Percentiles rank a stretch among this genome's conserved stretches.
These are phyloP conservation scores for Phoeniculus purpureus DNA, from an alignment of 2,797 vertebrate species.

Conservation along the genomic window DNA sequence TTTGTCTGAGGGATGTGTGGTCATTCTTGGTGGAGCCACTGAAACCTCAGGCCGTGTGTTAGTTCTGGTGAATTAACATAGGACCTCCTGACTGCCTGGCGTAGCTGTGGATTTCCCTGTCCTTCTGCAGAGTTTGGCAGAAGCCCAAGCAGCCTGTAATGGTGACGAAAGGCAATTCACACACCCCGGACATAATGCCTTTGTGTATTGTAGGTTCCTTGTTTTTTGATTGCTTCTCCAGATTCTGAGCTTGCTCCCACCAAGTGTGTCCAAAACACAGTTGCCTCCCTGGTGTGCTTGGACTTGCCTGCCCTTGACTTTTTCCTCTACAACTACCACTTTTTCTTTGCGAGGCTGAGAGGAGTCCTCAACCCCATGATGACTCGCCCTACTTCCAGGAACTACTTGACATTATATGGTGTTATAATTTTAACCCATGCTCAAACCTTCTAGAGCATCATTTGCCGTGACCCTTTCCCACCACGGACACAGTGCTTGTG, in stretches of 20 bases:
- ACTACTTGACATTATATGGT: not conserved
- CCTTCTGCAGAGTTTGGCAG: not conserved
- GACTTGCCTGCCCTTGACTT: not conserved
- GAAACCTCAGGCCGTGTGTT: not conserved
- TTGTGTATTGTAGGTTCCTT: not conserved
- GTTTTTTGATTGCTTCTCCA: not conserved
- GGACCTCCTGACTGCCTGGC: not conserved
- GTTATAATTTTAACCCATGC: not conserved
- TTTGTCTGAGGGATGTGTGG: not conserved
- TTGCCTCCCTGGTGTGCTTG: not conserved
- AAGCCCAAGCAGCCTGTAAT: not conserved
- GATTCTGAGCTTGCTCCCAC: not conserved
- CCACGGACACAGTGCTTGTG: fast-evolving
- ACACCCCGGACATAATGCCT: not conserved
- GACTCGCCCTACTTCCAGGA: not conserved
- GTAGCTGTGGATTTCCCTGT: not conserved
- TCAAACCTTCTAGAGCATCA: not conserved
- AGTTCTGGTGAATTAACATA: not conserved
- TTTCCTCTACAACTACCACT: not conserved
- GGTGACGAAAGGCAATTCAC: not conserved
- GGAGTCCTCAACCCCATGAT: fast-evolving
- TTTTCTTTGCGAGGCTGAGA: not conserved
- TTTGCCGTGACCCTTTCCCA: not conserved
- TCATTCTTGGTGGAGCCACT: not conserved
- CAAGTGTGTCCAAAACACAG: not conserved